Percentiles rank a stretch among this genome's conserved stretches.
Evolutionary conservation across 1,140 invertebrate species (phyloP).

Genomic region (Papilio polyxenes): DNA sequence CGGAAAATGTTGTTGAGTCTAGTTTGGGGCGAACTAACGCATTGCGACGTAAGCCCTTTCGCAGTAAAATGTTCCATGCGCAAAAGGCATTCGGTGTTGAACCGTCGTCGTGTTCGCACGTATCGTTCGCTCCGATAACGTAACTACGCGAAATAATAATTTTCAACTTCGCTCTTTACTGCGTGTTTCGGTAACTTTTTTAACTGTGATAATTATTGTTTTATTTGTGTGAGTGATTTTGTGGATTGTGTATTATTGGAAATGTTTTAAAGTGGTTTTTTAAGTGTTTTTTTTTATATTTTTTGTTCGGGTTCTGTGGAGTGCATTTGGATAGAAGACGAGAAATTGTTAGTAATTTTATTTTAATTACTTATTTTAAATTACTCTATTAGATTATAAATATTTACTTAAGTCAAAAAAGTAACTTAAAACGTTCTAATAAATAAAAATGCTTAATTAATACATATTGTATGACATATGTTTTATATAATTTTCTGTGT

Average conservation of each 20-base stretch:
- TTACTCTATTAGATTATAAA: background rate
- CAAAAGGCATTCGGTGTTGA: slow-evolving; percentile 65
- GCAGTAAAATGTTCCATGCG: slow-evolving; percentile 59
- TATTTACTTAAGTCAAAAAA: background rate
- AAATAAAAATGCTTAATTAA: no score
- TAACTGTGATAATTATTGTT: background rate
- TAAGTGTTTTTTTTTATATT: slow-evolving; percentile 2
- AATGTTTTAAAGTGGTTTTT: slow-evolving; percentile 25
- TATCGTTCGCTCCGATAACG: slow-evolving; percentile 36
- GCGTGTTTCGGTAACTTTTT: slow-evolving; percentile 28
- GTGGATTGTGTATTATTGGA: slow-evolving; percentile 21
- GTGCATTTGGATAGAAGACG: background rate
- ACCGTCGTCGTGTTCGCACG: slow-evolving; percentile 42
- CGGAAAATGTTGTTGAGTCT: slow-evolving; percentile 45
- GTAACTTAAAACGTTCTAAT: background rate
- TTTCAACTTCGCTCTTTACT: slow-evolving; percentile 32
- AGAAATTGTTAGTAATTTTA: slow-evolving; percentile 8
- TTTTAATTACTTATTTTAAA: background rate
- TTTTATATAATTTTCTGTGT: no score
- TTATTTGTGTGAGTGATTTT: slow-evolving; percentile 10
- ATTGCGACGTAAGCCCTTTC: slow-evolving; percentile 73
- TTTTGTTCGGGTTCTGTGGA: background rate
- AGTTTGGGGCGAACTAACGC: slow-evolving; percentile 64
- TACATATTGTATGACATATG: no score
- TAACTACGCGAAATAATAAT: slow-evolving; percentile 41